These are phyloP conservation scores for Lissocephala sabroskyi DNA, from an alignment of 2,888 invertebrate species.

Conservation along the genomic window DNA sequence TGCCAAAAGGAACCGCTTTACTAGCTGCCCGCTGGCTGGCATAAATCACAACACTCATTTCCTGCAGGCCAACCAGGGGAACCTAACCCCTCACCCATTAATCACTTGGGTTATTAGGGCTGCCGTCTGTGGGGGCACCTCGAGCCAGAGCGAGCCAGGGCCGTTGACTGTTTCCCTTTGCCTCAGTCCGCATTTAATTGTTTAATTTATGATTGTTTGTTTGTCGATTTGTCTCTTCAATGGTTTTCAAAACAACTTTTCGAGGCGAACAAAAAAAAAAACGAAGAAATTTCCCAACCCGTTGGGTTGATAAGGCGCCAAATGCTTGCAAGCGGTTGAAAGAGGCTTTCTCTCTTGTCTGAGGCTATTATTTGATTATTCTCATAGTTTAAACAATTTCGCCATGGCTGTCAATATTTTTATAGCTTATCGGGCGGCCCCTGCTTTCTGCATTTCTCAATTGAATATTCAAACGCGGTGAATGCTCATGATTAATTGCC, in stretches of 20 bases:
- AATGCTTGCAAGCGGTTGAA: conserved; percentile 12
- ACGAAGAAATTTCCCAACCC: conserved; percentile 32
- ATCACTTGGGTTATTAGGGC: conserved; percentile 56
- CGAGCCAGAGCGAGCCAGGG: neutral
- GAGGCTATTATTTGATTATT: neutral
- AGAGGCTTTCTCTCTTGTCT: conserved; percentile 4
- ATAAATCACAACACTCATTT: no score
- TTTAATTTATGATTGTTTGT: conserved; percentile 63
- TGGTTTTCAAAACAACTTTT: conserved; percentile 42
- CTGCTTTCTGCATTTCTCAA: neutral
- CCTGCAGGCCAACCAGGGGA: no score
- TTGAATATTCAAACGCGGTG: no score
- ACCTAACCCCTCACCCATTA: conserved; percentile 49
- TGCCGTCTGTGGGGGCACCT: conserved; percentile 15
- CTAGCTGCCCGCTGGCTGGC: no score
- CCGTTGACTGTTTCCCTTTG: no score
- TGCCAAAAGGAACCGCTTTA: no score
- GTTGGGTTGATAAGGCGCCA: conserved; percentile 2
- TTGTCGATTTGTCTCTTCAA: conserved; percentile 34
- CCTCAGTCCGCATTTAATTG: no score
- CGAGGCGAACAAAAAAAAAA: no score
- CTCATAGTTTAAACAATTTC: conserved; percentile 51
- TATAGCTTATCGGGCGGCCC: conserved; percentile 47
- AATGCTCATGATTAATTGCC: conserved; percentile 29
- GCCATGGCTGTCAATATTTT: conserved; percentile 56